Evolutionary conservation across 2,113 vertebrate genomes (phyloP).

Genomic region (Mirza zaza): DNA sequence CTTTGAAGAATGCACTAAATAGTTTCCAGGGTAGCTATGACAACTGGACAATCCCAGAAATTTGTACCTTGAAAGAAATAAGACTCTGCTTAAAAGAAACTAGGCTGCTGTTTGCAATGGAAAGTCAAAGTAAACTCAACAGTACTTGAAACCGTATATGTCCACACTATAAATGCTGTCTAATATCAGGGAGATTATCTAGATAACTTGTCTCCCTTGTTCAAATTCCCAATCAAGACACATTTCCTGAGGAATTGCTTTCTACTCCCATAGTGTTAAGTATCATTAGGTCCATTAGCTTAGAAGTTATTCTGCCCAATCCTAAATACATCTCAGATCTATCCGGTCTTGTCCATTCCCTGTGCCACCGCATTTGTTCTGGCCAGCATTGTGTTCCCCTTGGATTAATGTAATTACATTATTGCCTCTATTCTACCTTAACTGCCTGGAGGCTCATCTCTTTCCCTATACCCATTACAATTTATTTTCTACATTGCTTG

Average conservation of each 20-base stretch:
- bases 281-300: background rate
- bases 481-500: conserved; percentile 59
- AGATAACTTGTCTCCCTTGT: background rate
- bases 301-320: background rate
- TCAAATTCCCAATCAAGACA: conserved; percentile 24
- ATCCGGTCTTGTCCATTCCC: background rate
- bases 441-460: conserved; percentile 37
- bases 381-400: background rate
- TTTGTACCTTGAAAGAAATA: background rate
- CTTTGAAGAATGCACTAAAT: background rate
- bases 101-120: background rate
- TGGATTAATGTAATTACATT: conserved; percentile 62
- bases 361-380: background rate
- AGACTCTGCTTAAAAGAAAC: background rate
- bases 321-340: background rate
- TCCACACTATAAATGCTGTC: background rate
- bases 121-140: background rate
- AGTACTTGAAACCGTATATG: background rate
- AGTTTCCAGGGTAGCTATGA: background rate
- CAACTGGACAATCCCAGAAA: background rate
- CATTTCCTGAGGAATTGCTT: conserved; percentile 18
- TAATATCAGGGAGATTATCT: background rate
- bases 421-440: conserved; percentile 40
- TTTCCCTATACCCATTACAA: conserved; percentile 13
- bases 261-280: background rate